A percentile compares a stretch with the other conserved stretches of the same genome.
These are phyloP conservation scores for Natrix natrix DNA, from an alignment of 2,797 vertebrate species.

Conservation along the genomic window DNA sequence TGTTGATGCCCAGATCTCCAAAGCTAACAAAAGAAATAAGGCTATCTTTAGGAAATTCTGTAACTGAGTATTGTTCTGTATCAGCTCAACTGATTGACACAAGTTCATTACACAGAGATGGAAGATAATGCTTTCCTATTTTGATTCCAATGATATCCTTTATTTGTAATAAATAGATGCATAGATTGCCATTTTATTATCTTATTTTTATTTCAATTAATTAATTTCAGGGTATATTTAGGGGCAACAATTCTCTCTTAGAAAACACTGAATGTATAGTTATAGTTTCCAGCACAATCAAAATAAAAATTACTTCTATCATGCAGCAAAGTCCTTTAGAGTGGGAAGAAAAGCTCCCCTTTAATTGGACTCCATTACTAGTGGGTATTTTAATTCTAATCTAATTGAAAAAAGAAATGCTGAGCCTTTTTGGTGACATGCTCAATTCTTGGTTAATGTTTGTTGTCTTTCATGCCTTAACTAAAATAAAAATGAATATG, in stretches of 20 bases:
- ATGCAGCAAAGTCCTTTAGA: not conserved
- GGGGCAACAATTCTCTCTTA: not conserved
- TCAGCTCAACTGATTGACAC: not conserved
- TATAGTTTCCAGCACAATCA: not conserved
- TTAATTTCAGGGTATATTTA: not conserved
- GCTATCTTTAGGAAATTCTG: not conserved
- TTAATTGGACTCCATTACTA: not conserved
- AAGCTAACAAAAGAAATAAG: conserved; percentile 55
- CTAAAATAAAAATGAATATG: not conserved
- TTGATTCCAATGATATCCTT: not conserved
- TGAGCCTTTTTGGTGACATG: not conserved
- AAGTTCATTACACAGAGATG: not conserved
- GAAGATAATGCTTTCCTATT: not conserved
- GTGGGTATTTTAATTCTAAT: not conserved
- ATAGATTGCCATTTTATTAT: not conserved
- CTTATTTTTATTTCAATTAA: not conserved
- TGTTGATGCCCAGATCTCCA: conserved; percentile 53
- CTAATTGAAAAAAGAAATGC: not conserved
- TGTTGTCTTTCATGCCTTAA: not conserved
- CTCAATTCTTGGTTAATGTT: not conserved
- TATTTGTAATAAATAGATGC: not conserved
- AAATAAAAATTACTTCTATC: not conserved
- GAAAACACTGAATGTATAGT: not conserved
- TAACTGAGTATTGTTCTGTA: not conserved
- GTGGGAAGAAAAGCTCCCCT: not conserved